Conservation (phyloP, 2,113 vertebrate genomes). For the Sylvilagus bachmani region DNA sequence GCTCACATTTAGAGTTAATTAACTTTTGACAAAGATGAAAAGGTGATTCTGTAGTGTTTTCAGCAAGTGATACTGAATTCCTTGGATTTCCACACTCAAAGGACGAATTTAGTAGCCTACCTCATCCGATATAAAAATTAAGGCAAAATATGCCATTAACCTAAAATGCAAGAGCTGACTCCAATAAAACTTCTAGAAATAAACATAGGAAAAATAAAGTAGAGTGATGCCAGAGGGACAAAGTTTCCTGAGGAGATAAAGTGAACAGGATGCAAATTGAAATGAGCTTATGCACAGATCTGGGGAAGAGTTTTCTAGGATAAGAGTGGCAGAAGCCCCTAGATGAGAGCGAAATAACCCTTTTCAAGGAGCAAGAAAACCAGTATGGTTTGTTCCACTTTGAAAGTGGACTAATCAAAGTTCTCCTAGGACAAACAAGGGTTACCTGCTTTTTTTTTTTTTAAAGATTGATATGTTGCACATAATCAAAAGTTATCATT, state of each 20-base stretch:
- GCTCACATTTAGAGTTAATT: neutral
- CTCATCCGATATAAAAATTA: conserved; percentile 24
- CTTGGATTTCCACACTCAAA: conserved; percentile 5
- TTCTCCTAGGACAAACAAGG: neutral
- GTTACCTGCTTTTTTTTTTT: neutral
- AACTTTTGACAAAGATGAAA: neutral
- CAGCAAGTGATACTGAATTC: neutral
- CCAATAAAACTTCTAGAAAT: neutral
- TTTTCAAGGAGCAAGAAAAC: neutral
- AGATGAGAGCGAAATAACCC: neutral
- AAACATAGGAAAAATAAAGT: neutral
- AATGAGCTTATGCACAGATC: neutral
- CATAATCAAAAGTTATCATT: conserved; percentile 22
- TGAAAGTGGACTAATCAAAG: neutral
- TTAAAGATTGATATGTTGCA: neutral
- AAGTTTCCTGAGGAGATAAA: neutral
- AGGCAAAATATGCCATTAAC: neutral
- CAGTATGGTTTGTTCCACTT: neutral
- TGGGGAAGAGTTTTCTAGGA: neutral
- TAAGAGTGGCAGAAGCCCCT: neutral
- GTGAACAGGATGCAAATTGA: neutral
- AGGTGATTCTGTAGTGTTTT: neutral
- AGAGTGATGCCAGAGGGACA: neutral
- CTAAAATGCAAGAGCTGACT: neutral
- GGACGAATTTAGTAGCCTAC: neutral